Evolutionary conservation across 2,113 vertebrate species (phyloP).

Genomic region (Anseranas semipalmata): DNA sequence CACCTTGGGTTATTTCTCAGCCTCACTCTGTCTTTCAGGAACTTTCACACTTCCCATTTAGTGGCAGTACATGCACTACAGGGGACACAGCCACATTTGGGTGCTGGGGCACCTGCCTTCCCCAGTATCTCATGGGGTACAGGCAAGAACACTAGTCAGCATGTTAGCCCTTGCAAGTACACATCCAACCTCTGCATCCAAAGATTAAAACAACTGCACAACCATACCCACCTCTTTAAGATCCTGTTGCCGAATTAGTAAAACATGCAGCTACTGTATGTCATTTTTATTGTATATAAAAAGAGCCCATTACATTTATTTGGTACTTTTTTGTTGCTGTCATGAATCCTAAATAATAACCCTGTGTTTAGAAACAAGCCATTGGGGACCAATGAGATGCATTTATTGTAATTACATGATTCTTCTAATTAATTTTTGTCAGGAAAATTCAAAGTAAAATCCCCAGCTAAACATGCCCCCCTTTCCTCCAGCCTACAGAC

Average conservation of each 20-base stretch:
- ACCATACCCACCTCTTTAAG: background rate
- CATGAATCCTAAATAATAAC: constrained; percentile 65
- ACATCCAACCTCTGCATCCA: background rate
- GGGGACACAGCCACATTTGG: background rate
- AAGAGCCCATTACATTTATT: constrained; percentile 61
- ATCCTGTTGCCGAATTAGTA: constrained; percentile 11
- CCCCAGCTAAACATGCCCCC: background rate
- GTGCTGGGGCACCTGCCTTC: background rate
- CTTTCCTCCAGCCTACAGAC: background rate
- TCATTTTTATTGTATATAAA: constrained; percentile 48
- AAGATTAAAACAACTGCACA: background rate
- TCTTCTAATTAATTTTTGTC: constrained; percentile 75
- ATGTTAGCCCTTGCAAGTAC: background rate
- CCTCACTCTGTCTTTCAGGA: background rate
- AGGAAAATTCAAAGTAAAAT: constrained; percentile 63
- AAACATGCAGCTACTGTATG: background rate
- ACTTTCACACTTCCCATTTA: background rate
- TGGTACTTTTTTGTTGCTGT: constrained; percentile 57
- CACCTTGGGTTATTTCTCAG: background rate
- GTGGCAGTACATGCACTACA: background rate
- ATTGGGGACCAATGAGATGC: constrained; percentile 56
- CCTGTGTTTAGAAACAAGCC: constrained; percentile 68
- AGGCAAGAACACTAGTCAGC: background rate
- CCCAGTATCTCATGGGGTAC: background rate
- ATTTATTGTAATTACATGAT: constrained; percentile 70